phyloP scores from a whole-genome alignment of 2,113 vertebrate genomes.

The Centropus bengalensis region DNA sequence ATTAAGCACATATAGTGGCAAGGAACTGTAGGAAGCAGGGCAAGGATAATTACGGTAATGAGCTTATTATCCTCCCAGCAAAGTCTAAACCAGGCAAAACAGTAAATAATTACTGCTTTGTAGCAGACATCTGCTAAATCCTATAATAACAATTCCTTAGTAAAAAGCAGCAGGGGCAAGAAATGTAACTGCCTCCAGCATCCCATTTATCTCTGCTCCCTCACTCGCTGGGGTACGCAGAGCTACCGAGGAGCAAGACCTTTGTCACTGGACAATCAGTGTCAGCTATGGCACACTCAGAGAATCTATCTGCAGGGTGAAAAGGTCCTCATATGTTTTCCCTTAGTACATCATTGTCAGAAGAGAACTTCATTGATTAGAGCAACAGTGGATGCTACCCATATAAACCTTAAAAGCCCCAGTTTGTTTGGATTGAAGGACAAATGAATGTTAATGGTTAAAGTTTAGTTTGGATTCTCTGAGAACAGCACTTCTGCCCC shows the following conservation, averaged over 20 bases:
- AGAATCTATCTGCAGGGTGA: neutral
- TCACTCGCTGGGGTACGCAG: neutral
- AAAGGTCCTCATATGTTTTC: neutral
- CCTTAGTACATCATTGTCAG: neutral
- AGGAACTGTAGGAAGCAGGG: neutral
- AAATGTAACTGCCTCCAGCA: neutral
- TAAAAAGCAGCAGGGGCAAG: neutral
- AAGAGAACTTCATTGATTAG: neutral
- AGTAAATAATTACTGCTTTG: neutral
- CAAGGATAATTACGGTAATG: constrained; percentile 3
- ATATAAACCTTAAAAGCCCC: neutral
- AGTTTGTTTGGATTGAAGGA: neutral
- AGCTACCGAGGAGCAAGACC: neutral
- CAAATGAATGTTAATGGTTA: neutral
- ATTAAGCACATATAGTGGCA: neutral
- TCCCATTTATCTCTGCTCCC: neutral
- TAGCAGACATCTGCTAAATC: neutral
- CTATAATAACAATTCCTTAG: neutral
- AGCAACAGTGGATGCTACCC: neutral
- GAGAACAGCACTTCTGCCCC: neutral
- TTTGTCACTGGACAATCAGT: neutral
- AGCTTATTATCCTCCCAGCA: neutral
- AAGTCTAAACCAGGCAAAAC: neutral
- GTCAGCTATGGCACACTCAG: neutral
- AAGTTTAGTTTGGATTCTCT: neutral